Base-by-base conservation (phyloP, 1,140 invertebrate genomes). In the Lasioglossum albipes region DNA sequence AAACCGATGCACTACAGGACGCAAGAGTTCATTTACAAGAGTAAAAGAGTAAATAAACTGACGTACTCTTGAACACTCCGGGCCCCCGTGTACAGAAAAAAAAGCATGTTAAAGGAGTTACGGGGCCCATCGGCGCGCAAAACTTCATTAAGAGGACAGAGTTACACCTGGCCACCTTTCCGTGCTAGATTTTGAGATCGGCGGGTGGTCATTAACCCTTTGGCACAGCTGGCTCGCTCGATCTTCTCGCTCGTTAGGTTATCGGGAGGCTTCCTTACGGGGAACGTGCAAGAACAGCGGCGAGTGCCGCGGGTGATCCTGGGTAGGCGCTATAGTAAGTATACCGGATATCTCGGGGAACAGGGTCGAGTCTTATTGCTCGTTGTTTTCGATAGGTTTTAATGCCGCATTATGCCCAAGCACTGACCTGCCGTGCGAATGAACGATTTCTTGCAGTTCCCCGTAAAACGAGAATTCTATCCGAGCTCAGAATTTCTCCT, bases 241-340 rank as follows among this genome's bases (percentile, higher is more conserved):
- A 86, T 76, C 80, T 69, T 64, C 74, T 80, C 75, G 67, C 74
- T 85, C 83, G 76, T 84, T 86, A 85, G 57, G 79, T 86, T 86
- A 85, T 86, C 81, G 54, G 59, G 36, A 85, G 45, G 31, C 41
- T 69, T 57, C 49, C 45, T 67, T 66, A 61, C 52, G 42, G 1
- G 45, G 59, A 67, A 18, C n/a, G 62, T 42, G 49, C 62, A 70
- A 78, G 65, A 82, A 61, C 67, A 22, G 36, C 41, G 59, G 41
- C 31, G 83, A 85, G 64, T 20, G 73, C 73, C 57, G 59, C 64
- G 79, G 72, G 77, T 84, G 81, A 85, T 78, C 74, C 57, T n/a
- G 5, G 74, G 74, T 59, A 74, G 74, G 52, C 41, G 10, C 57
- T n/a, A 54, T 9, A 49, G 13, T 49, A 49, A 66, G 57, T 69